These are phyloP conservation scores for Dysmachus trigonus DNA, from an alignment of 2,888 invertebrate species.

Conservation along the genomic window DNA sequence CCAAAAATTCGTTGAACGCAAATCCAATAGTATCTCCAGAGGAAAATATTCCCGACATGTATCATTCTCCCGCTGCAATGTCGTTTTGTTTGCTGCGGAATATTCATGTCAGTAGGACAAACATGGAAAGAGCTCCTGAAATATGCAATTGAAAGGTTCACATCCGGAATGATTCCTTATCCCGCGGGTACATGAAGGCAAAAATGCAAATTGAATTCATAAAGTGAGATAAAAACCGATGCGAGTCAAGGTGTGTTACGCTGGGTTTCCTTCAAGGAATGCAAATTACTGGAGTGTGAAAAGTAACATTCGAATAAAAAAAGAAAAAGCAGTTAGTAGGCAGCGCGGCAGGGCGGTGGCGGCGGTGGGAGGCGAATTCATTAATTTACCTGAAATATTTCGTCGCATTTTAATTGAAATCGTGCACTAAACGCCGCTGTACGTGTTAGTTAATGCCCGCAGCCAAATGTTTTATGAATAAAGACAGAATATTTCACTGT, in stretches of 20 bases:
- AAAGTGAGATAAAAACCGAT: not conserved
- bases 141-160: not conserved
- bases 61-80: not conserved
- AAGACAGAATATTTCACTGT: not conserved
- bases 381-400: not conserved
- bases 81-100: not conserved
- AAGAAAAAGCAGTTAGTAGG: not conserved
- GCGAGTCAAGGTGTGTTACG: not conserved
- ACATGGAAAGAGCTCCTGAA: not conserved
- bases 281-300: not conserved
- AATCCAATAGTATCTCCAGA: not conserved
- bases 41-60: not conserved
- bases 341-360: not conserved
- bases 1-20: not conserved
- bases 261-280: not conserved
- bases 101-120: not conserved
- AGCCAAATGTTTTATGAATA: not conserved
- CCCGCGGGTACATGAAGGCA: not conserved
- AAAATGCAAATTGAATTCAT: not conserved
- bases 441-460: not conserved
- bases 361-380: not conserved
- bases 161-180: not conserved
- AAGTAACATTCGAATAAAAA: not conserved
- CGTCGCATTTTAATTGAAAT: not conserved
- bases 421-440: not conserved